phyloP scores from a whole-genome alignment of 2,888 invertebrate genomes.

The Chymomyza caudatula region DNA sequence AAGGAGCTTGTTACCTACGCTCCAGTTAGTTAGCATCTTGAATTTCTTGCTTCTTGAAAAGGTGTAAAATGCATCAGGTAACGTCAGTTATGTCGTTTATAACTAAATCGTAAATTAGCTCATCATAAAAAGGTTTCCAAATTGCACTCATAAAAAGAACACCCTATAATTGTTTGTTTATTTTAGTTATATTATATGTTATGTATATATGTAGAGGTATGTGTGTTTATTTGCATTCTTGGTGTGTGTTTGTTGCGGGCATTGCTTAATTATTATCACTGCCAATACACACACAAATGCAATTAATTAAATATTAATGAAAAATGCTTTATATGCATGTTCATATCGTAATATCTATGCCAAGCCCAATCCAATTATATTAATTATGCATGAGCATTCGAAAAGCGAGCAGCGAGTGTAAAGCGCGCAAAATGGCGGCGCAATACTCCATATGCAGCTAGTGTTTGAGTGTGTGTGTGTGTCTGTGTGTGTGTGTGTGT shows the following conservation, averaged over 20 bases:
- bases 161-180: too few relatives aligned
- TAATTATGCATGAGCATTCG: slow-evolving; percentile 46
- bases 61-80: too few relatives aligned
- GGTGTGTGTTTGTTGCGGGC: slow-evolving; percentile 2
- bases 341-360: neutral
- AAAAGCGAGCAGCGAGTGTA: neutral
- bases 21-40: too few relatives aligned
- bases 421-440: neutral
- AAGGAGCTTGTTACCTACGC: too few relatives aligned
- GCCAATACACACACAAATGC: slow-evolving; percentile 22
- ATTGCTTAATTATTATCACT: neutral
- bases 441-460: slow-evolving; percentile 17
- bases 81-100: too few relatives aligned
- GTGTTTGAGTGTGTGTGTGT: slow-evolving; percentile 11
- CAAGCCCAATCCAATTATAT: slow-evolving; percentile 59
- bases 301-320: slow-evolving; percentile 58
- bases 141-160: too few relatives aligned
- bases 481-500: slow-evolving; percentile 14
- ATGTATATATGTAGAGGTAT: too few relatives aligned
- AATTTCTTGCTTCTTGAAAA: too few relatives aligned
- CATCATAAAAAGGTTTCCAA: too few relatives aligned
- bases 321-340: slow-evolving; percentile 18
- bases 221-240: neutral
- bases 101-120: too few relatives aligned
- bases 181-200: too few relatives aligned